These are phyloP conservation scores for Charaxes varanes DNA, from an alignment of 1,140 invertebrate species.

Conservation along the genomic window DNA sequence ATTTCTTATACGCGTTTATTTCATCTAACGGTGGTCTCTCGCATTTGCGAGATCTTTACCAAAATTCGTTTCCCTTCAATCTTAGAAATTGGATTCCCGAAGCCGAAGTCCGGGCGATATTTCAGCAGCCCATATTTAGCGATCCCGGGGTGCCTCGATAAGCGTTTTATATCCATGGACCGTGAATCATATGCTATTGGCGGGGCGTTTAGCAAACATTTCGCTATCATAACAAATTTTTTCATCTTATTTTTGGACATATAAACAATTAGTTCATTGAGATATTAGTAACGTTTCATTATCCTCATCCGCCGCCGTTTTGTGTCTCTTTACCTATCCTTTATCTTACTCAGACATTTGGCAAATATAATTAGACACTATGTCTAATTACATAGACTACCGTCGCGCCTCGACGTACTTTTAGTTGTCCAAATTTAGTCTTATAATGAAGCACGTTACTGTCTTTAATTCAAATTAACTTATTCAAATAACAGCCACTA, in stretches of 20 bases:
- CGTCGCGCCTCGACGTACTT: no score
- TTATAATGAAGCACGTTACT: no score
- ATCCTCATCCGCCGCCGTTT: no score
- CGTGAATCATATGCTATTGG: constrained; percentile 15
- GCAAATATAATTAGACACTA: no score
- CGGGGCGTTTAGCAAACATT: constrained; percentile 6
- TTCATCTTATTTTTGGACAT: constrained; percentile 16
- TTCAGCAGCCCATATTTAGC: constrained; percentile 12
- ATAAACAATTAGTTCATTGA: constrained; percentile 7
- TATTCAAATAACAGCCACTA: no score
- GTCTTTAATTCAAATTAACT: no score
- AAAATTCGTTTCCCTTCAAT: constrained; percentile 14
- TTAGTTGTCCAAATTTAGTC: no score
- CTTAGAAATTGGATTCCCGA: constrained; percentile 11
- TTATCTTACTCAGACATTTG: no score
- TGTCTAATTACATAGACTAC: no score
- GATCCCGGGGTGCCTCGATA: neutral
- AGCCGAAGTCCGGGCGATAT: constrained; percentile 6
- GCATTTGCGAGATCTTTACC: constrained; percentile 5
- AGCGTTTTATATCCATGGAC: constrained; percentile 14
- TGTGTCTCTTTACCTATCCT: no score
- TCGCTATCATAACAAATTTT: constrained; percentile 16
- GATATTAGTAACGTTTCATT: no score
- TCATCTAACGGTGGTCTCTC: neutral
- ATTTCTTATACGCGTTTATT: no score